Evolutionary conservation across 2,797 vertebrate species (phyloP).

Genomic region (Rhinella marina): DNA sequence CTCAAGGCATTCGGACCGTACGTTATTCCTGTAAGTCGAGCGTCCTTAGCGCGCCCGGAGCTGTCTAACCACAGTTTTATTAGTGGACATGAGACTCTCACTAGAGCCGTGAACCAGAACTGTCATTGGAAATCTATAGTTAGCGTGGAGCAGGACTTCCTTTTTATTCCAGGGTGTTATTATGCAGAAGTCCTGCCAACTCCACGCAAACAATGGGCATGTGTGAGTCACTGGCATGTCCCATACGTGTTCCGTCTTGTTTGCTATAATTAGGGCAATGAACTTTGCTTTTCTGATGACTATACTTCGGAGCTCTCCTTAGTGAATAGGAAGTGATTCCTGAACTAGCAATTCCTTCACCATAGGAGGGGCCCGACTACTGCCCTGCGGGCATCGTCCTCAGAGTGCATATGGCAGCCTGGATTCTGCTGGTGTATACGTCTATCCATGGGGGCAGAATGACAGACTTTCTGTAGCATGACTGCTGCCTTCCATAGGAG

Average conservation of each 20-base stretch:
- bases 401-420: neutral
- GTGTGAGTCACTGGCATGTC: slow-evolving; percentile 18
- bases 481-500: no score
- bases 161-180: slow-evolving; percentile 11
- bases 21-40: neutral
- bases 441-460: no score
- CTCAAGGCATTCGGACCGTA: neutral
- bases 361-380: neutral
- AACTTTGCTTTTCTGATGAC: slow-evolving; percentile 30
- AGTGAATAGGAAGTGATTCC: no score
- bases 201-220: slow-evolving; percentile 18
- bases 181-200: slow-evolving; percentile 17
- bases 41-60: neutral
- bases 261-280: slow-evolving; percentile 27
- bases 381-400: neutral
- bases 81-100: neutral
- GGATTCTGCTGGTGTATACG: neutral
- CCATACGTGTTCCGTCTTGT: slow-evolving; percentile 25
- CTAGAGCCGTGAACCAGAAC: neutral
- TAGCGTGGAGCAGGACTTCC: neutral
- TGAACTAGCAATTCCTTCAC: no score
- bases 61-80: neutral
- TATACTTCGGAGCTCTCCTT: no score
- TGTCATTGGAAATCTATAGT: neutral
- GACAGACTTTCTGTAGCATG: no score